Evolutionary conservation across 2,888 invertebrate species (phyloP).

Genomic region (Erannis defoliaria): DNA sequence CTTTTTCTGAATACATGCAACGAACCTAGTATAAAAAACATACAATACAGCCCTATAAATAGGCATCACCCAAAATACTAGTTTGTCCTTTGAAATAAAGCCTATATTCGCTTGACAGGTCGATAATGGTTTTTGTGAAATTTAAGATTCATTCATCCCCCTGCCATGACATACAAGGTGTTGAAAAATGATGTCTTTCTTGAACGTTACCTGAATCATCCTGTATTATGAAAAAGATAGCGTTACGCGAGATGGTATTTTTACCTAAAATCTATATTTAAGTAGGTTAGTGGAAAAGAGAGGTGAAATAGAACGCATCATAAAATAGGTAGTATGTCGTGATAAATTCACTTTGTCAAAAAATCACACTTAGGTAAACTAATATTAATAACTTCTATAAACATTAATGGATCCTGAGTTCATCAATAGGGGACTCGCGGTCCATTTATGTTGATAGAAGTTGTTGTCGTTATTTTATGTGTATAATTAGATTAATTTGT

Average conservation of each 20-base stretch:
- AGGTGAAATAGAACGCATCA: background rate
- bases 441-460: too few relatives aligned
- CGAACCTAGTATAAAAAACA: too few relatives aligned
- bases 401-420: too few relatives aligned
- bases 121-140: constrained; percentile 41
- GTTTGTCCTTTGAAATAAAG: constrained; percentile 4
- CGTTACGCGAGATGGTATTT: constrained; percentile 37
- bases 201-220: constrained; percentile 55
- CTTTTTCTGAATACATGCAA: too few relatives aligned
- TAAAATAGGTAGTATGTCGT: background rate
- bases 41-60: too few relatives aligned
- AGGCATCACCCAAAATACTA: background rate
- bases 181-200: constrained; percentile 65
- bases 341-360: too few relatives aligned
- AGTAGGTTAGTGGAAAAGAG: background rate
- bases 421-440: too few relatives aligned
- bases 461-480: too few relatives aligned
- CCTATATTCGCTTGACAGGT: constrained; percentile 22
- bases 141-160: constrained; percentile 60
- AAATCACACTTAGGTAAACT: too few relatives aligned
- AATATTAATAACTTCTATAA: too few relatives aligned
- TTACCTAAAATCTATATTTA: constrained; percentile 35
- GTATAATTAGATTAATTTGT: too few relatives aligned
- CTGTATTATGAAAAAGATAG: constrained; percentile 54
- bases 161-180: constrained; percentile 52